Conservation (phyloP, 92 coral and sea anemone species). For the Paramuricea clavata region DNA sequence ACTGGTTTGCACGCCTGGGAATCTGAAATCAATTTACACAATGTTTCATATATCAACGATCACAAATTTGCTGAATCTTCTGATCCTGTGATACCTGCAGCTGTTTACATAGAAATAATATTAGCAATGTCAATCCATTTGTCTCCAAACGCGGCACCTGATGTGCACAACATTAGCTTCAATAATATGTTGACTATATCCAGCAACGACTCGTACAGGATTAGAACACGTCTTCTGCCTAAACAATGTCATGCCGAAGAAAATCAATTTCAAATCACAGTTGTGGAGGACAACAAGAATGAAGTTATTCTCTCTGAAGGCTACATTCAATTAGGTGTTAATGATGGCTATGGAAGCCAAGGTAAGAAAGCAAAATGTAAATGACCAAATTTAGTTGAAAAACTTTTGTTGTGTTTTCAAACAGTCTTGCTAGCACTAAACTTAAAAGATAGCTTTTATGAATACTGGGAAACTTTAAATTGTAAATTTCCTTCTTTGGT, state of each 20-base stretch:
- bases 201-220: constrained; percentile 53
- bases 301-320: constrained; percentile 32
- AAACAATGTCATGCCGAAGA: background rate
- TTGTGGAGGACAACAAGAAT: background rate
- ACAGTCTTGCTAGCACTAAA: too few species aligned
- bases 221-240: background rate
- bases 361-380: too few species aligned
- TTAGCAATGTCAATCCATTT: constrained; percentile 68
- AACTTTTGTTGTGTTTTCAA: too few species aligned
- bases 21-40: constrained; percentile 65
- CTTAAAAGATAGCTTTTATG: too few species aligned
- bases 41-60: constrained; percentile 62
- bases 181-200: constrained; percentile 53
- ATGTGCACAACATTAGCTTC: constrained; percentile 45
- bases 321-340: background rate
- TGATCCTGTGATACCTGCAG: constrained; percentile 66
- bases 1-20: constrained; percentile 73
- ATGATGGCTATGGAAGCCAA: background rate
- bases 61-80: constrained; percentile 56
- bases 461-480: too few species aligned
- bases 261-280: constrained; percentile 3
- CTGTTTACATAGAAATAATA: constrained; percentile 67
- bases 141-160: constrained; percentile 51
- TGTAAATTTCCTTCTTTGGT: too few species aligned
- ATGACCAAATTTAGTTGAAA: too few species aligned